Percentiles rank a stretch among this genome's conserved stretches.
These are phyloP conservation scores for Pangasianodon hypophthalmus DNA, from an alignment of 2,113 vertebrate species.

Conservation along the genomic window DNA sequence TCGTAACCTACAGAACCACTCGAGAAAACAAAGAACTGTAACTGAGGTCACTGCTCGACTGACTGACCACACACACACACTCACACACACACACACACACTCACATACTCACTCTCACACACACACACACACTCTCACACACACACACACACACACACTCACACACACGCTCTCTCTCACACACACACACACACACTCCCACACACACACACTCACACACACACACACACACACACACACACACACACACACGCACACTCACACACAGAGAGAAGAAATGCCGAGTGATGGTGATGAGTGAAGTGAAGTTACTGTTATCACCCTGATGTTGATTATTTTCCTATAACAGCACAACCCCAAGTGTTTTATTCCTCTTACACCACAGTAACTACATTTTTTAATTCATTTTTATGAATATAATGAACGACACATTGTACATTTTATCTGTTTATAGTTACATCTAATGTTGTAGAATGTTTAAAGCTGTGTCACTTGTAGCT, in stretches of 20 bases:
- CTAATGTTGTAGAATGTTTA: too few relatives aligned
- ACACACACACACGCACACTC: background rate
- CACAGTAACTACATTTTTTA: too few relatives aligned
- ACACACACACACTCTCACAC: background rate
- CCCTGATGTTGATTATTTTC: too few relatives aligned
- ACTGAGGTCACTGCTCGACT: slow-evolving; percentile 38
- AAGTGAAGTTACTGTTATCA: too few relatives aligned
- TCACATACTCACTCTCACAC: background rate
- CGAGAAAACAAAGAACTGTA: slow-evolving; percentile 39
- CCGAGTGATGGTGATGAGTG: too few relatives aligned
- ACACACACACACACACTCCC: background rate
- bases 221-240: background rate
- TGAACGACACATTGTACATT: background rate
- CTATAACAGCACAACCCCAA: too few relatives aligned
- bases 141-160: background rate
- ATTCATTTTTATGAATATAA: background rate
- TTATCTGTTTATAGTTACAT: background rate
- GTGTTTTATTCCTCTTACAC: too few relatives aligned
- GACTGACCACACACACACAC: background rate
- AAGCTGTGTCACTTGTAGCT: too few relatives aligned
- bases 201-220: background rate
- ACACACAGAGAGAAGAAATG: background rate
- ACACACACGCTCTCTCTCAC: too few relatives aligned
- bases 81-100: background rate
- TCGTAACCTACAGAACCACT: slow-evolving; percentile 34